Percentiles rank a stretch among this genome's conserved stretches.
These are phyloP conservation scores for Heliocidaris erythrogramma DNA, from an alignment of 35 echinoderm and acorn worm species.

Conservation along the genomic window DNA sequence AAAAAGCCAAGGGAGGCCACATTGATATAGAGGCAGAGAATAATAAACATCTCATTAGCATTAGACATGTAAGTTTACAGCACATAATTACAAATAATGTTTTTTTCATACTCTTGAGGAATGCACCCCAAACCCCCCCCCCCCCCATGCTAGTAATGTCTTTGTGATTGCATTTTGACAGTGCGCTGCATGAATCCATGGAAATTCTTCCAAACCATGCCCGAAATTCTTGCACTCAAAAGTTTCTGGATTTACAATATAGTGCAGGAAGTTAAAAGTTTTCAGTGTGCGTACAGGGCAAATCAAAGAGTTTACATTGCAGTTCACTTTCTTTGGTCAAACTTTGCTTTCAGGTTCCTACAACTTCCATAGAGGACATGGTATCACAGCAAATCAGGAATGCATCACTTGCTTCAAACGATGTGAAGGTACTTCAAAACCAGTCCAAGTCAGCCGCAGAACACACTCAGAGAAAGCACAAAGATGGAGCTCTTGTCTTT, in stretches of 20 bases:
- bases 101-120: background rate
- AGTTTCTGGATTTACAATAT: no score
- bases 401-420: background rate
- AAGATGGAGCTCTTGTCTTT: background rate
- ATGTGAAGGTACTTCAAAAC: background rate
- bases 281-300: background rate
- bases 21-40: constrained; percentile 90
- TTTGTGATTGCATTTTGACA: background rate
- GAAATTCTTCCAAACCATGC: no score
- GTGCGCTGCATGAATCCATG: background rate
- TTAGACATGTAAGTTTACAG: constrained; percentile 74
- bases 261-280: background rate
- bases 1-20: constrained; percentile 77
- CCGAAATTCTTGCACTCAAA: no score
- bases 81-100: background rate
- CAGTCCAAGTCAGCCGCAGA: background rate
- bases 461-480: background rate
- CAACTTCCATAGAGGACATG: constrained; percentile 6
- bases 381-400: constrained; percentile 19
- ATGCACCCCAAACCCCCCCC: background rate
- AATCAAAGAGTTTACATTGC: background rate
- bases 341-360: constrained; percentile 13
- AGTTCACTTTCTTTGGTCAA: background rate
- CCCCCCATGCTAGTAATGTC: background rate
- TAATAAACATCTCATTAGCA: constrained; percentile 87